Conservation (phyloP, 2,113 vertebrate species). For the Cyprinodon variegatus region DNA sequence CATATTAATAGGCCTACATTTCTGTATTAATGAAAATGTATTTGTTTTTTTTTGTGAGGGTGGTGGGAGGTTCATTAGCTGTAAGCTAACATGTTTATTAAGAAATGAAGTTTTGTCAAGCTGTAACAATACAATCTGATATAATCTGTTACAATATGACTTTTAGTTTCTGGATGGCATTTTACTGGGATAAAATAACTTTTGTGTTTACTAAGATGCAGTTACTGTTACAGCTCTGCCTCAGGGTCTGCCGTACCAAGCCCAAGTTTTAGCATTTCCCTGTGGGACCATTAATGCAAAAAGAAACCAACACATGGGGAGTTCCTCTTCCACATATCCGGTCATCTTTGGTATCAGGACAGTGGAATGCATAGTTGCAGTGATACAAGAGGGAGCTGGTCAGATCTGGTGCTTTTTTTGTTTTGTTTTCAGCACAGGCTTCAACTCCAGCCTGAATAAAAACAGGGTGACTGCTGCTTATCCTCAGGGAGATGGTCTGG, state of each 20-base stretch:
- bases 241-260: slow-evolving; percentile 48
- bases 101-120: background rate
- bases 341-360: slow-evolving; percentile 92
- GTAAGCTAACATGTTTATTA: background rate
- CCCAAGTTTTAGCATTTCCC: slow-evolving; percentile 55
- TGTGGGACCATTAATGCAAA: slow-evolving; percentile 63
- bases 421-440: slow-evolving; percentile 12
- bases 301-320: slow-evolving; percentile 59
- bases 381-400: slow-evolving; percentile 73
- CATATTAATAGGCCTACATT: background rate
- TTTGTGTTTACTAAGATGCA: background rate
- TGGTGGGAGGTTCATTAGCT: background rate
- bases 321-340: slow-evolving; percentile 76
- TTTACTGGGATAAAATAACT: background rate
- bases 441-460: slow-evolving; percentile 57
- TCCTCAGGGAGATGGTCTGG: slow-evolving; percentile 58
- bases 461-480: slow-evolving; percentile 65
- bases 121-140: background rate
- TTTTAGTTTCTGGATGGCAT: background rate
- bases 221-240: background rate
- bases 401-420: slow-evolving; percentile 62
- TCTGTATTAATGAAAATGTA: background rate
- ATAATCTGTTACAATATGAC: background rate
- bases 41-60: background rate
- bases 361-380: slow-evolving; percentile 94